A percentile compares a stretch with the other conserved stretches of the same genome.
These are phyloP conservation scores for Conus canariensis DNA, from an alignment of 2,888 invertebrate species.

Conservation along the genomic window DNA sequence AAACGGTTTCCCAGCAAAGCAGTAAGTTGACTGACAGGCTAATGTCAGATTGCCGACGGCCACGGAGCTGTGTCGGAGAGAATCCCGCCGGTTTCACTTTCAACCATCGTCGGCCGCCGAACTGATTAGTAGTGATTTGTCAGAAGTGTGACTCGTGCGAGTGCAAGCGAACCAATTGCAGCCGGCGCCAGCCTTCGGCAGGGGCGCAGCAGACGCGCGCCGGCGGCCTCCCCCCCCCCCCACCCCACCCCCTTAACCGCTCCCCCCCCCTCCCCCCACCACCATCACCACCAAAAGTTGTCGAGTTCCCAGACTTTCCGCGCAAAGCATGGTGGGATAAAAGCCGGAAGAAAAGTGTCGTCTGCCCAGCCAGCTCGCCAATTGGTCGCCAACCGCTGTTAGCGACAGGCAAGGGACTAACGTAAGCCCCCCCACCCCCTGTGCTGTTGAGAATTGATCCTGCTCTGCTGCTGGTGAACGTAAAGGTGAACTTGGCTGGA, in stretches of 20 bases:
- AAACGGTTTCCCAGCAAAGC: no score
- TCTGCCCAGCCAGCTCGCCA: neutral
- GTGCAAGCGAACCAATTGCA: neutral
- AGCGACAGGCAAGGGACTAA: neutral
- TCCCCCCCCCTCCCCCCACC: neutral
- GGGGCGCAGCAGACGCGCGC: neutral
- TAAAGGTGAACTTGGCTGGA: neutral
- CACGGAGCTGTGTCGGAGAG: no score
- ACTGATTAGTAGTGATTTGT: neutral
- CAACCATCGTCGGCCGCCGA: neutral
- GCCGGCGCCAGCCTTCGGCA: neutral
- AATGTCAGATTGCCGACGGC: no score
- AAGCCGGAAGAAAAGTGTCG: conserved; percentile 32
- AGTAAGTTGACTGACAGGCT: no score
- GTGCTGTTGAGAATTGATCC: neutral
- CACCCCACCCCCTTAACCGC: no score
- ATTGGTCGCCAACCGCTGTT: neutral
- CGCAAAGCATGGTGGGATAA: neutral
- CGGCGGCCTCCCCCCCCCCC: no score
- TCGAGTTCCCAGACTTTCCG: conserved; percentile 24
- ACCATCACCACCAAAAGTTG: neutral
- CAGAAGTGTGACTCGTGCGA: no score
- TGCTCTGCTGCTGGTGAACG: neutral
- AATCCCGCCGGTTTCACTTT: no score
- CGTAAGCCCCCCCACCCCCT: no score